Conservation (phyloP, 2,113 vertebrate species). For the Indri indri region DNA sequence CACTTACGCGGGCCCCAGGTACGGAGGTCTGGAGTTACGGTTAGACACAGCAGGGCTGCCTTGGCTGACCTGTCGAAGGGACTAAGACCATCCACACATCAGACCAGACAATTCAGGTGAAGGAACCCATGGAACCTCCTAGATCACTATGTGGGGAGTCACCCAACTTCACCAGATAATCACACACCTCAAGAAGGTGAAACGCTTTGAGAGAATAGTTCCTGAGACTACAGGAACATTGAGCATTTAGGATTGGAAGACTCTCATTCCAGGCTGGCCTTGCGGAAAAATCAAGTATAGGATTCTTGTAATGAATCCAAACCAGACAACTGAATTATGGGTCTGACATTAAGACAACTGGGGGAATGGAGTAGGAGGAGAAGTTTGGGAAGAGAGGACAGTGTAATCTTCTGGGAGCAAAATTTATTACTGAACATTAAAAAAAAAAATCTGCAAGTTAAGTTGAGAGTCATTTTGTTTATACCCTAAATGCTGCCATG, state of each 20-base stretch:
- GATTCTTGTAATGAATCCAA: background rate
- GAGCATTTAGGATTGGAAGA: background rate
- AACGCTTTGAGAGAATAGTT: background rate
- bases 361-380: background rate
- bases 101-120: background rate
- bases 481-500: slow-evolving; percentile 43
- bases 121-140: background rate
- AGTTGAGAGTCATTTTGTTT: slow-evolving; percentile 76
- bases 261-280: background rate
- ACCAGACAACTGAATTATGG: background rate
- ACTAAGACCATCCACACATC: background rate
- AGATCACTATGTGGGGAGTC: background rate
- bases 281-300: background rate
- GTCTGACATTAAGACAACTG: background rate
- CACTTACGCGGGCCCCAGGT: fast-evolving
- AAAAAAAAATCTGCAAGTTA: slow-evolving; percentile 66
- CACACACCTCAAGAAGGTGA: too few species aligned
- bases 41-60: too few species aligned
- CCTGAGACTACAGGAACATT: background rate
- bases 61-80: too few species aligned
- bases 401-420: background rate
- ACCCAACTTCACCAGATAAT: background rate
- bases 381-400: background rate
- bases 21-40: background rate
- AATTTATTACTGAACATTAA: slow-evolving; percentile 63